phyloP scores from a whole-genome alignment of 2,888 invertebrate species.

The Agyllia agylla region DNA sequence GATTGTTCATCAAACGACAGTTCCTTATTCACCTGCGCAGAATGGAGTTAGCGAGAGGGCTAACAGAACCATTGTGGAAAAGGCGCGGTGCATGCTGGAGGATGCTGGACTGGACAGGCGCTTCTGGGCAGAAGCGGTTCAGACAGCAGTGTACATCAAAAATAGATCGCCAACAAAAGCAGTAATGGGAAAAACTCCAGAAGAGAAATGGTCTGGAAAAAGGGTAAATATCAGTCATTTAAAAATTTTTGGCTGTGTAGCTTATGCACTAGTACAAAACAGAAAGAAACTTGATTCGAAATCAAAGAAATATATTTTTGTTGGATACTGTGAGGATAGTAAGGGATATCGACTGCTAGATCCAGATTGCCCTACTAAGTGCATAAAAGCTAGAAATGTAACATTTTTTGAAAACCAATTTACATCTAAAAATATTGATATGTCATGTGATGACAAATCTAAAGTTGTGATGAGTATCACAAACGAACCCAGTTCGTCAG shows the following conservation, averaged over 20 bases:
- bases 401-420: background rate
- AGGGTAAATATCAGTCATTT: background rate
- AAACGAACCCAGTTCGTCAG: background rate
- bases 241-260: background rate
- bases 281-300: background rate
- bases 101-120: background rate
- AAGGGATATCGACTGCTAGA: background rate
- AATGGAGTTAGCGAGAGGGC: background rate
- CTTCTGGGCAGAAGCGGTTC: background rate
- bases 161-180: background rate
- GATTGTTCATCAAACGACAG: background rate
- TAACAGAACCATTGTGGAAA: background rate
- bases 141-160: background rate
- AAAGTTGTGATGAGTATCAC: background rate
- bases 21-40: background rate
- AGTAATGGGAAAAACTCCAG: background rate
- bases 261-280: background rate
- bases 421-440: background rate
- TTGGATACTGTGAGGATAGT: background rate
- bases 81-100: background rate
- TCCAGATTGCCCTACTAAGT: background rate
- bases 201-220: background rate
- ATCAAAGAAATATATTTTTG: background rate
- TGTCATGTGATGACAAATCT: background rate
- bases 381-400: background rate